These are phyloP conservation scores for Criorhina ranunculi DNA, from an alignment of 2,888 invertebrate species.

Conservation along the genomic window DNA sequence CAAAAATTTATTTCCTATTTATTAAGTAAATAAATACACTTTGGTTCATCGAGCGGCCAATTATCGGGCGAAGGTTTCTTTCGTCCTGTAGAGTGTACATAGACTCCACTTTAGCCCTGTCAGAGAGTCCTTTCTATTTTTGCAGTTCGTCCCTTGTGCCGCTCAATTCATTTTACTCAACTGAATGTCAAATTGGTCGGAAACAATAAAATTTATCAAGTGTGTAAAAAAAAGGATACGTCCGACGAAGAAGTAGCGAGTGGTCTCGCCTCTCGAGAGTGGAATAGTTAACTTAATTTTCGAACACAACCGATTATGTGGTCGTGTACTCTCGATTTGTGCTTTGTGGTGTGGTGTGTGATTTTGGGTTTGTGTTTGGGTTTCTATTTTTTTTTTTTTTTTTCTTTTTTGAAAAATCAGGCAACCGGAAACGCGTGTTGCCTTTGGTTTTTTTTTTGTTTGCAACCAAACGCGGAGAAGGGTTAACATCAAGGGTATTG, in stretches of 20 bases:
- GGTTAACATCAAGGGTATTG: background rate
- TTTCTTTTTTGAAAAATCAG: background rate
- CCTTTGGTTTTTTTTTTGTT: constrained; percentile 29
- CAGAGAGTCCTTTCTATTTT: constrained; percentile 18
- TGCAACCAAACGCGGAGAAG: background rate
- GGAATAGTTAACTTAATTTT: constrained; percentile 65
- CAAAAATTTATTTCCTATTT: constrained; percentile 37
- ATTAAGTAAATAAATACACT: constrained; percentile 65
- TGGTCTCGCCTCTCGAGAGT: constrained; percentile 40
- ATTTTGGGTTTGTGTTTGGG: constrained; percentile 1
- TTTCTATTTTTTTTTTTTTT: constrained; percentile 2
- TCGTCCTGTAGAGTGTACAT: background rate
- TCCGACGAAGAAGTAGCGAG: background rate
- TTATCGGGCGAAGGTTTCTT: constrained; percentile 41
- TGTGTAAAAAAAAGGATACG: constrained; percentile 67
- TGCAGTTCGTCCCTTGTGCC: constrained; percentile 29
- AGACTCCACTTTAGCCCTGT: constrained; percentile 13
- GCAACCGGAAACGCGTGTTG: constrained; percentile 21
- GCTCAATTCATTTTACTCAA: constrained; percentile 71
- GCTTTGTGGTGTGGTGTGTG: constrained; percentile 25
- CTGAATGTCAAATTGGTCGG: constrained; percentile 70
- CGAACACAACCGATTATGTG: constrained; percentile 59
- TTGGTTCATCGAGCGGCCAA: constrained; percentile 59
- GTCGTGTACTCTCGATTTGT: constrained; percentile 24
- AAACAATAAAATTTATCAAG: constrained; percentile 76